A percentile compares a stretch with the other conserved stretches of the same genome.
These are phyloP conservation scores for Sminthurides aquaticus DNA, from an alignment of 2,888 invertebrate genomes.

Conservation along the genomic window DNA sequence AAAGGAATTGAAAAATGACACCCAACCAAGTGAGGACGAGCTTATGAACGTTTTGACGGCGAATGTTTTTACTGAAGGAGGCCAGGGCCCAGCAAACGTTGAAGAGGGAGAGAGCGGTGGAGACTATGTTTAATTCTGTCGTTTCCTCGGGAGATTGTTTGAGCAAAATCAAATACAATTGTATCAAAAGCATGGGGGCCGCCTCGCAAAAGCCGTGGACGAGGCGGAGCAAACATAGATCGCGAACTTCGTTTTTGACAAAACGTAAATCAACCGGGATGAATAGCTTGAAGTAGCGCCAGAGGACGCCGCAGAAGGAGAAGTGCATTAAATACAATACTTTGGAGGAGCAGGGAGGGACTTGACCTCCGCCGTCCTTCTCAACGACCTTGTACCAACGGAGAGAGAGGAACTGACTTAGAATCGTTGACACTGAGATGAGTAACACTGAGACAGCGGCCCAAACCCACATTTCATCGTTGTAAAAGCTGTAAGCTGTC, in stretches of 20 bases:
- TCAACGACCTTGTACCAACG: conserved; percentile 45
- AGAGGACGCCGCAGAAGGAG: conserved; percentile 49
- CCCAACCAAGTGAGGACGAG: conserved; percentile 76
- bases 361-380: conserved; percentile 45
- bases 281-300: conserved; percentile 71
- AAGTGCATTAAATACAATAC: conserved; percentile 54
- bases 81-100: conserved; percentile 85
- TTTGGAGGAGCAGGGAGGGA: conserved; percentile 57
- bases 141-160: conserved; percentile 52
- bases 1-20: conserved; percentile 67
- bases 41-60: conserved; percentile 70
- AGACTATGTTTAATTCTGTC: conserved; percentile 65
- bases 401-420: conserved; percentile 46
- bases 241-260: conserved; percentile 70
- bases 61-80: conserved; percentile 80
- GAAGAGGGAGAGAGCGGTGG: conserved; percentile 71
- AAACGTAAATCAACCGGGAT: conserved; percentile 72
- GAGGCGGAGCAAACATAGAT: conserved; percentile 65
- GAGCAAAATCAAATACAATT: conserved; percentile 63
- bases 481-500: conserved; percentile 73
- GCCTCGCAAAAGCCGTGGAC: conserved; percentile 83
- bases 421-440: conserved; percentile 30
- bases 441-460: conserved; percentile 33
- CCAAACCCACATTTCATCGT: conserved; percentile 50
- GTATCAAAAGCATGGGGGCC: conserved; percentile 76